These are phyloP conservation scores for Natrix natrix DNA, from an alignment of 2,797 vertebrate species.

Conservation along the genomic window DNA sequence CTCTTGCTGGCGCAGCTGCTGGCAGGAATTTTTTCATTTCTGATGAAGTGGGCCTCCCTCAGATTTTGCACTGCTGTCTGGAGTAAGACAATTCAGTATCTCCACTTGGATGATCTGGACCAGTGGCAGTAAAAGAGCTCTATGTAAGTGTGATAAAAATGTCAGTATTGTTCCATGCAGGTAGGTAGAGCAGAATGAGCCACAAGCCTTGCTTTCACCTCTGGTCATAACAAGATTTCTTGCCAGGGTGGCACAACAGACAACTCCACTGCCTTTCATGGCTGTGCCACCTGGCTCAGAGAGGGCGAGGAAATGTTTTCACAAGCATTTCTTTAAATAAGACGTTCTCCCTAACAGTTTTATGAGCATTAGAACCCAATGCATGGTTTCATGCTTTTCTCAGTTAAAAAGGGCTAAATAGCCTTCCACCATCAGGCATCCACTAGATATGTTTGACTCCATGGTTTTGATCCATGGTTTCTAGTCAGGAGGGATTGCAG, in stretches of 20 bases:
- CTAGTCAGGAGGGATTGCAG: neutral
- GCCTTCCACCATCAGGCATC: neutral
- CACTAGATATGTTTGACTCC: neutral
- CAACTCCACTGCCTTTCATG: neutral
- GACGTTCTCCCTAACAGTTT: neutral
- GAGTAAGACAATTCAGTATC: conserved; percentile 37
- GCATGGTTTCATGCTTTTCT: neutral
- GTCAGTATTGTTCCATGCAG: neutral
- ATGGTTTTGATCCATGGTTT: neutral
- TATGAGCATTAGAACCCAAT: neutral
- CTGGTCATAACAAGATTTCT: neutral
- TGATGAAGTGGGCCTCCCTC: conserved; percentile 29
- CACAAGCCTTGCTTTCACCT: neutral
- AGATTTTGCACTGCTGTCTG: conserved; percentile 7
- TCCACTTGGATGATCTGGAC: conserved; percentile 29
- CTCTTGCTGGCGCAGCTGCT: conserved; percentile 54
- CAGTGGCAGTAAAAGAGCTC: conserved; percentile 8
- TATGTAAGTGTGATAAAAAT: neutral
- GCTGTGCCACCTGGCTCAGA: neutral
- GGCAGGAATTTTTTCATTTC: conserved; percentile 50
- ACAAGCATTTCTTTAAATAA: neutral
- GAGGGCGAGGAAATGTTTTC: neutral
- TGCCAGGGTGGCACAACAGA: too few species aligned
- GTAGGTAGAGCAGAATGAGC: neutral
- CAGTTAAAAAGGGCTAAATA: neutral